These are phyloP conservation scores for Drosophila niveifrons DNA, from an alignment of 2,888 invertebrate species.

Conservation along the genomic window DNA sequence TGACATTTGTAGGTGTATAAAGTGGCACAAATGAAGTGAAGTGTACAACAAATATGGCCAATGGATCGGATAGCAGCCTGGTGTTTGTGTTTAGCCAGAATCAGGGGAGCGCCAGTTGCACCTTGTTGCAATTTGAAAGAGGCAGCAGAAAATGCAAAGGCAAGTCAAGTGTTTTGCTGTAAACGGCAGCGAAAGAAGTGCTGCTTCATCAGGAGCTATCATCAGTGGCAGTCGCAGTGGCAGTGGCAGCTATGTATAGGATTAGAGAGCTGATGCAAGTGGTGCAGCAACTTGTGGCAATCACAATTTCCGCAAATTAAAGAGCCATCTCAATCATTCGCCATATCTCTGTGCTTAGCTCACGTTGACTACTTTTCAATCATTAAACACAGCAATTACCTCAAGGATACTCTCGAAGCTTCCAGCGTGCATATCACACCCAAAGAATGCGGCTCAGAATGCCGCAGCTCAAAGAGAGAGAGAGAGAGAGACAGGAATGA, in stretches of 20 bases:
- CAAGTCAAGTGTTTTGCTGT: conserved; percentile 1
- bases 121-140: conserved; percentile 10
- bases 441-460: conserved; percentile 48
- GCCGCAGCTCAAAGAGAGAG: conserved; percentile 25
- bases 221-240: neutral
- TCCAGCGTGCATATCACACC: conserved; percentile 55
- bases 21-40: conserved; percentile 81
- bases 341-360: conserved; percentile 70
- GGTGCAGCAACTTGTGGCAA: conserved; percentile 22
- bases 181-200: neutral
- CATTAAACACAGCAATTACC: conserved; percentile 74
- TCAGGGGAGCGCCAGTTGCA: conserved; percentile 51
- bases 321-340: conserved; percentile 73
- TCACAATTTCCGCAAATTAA: conserved; percentile 77
- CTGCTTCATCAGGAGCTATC: neutral
- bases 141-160: neutral
- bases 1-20: conserved; percentile 81
- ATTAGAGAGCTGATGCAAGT: conserved; percentile 13
- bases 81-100: conserved; percentile 20
- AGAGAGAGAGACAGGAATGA: conserved; percentile 12
- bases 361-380: conserved; percentile 71
- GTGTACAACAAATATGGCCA: conserved; percentile 77
- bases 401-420: conserved; percentile 55
- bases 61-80: conserved; percentile 52
- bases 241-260: conserved; percentile 2